Percentiles rank a stretch among this genome's conserved stretches.
These are phyloP conservation scores for Heterochromis multidens DNA, from an alignment of 2,113 vertebrate species.

Conservation along the genomic window DNA sequence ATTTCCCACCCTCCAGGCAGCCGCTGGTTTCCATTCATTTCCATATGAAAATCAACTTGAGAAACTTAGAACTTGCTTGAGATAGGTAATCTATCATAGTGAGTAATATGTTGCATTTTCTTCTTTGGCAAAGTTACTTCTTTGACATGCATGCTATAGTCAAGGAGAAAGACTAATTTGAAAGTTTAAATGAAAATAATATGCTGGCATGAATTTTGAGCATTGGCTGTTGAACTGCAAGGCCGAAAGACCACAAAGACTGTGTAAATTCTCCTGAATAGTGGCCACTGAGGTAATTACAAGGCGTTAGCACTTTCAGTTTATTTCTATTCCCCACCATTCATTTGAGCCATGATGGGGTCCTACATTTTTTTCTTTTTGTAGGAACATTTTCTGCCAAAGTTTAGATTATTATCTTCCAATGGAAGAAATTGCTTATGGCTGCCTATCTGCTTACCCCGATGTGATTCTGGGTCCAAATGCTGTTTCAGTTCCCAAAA, in stretches of 20 bases:
- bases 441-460: background rate
- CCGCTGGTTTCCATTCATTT: slow-evolving; percentile 12
- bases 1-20: slow-evolving; percentile 32
- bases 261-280: background rate
- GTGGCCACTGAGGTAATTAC: background rate
- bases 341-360: background rate
- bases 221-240: background rate
- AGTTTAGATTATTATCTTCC: background rate
- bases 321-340: background rate
- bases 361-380: background rate
- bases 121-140: background rate
- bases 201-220: background rate
- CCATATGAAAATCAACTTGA: slow-evolving; percentile 16
- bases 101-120: background rate
- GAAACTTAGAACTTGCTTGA: background rate
- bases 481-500: background rate
- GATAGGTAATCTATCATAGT: slow-evolving; percentile 13
- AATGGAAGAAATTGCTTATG: background rate
- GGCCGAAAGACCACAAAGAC: background rate
- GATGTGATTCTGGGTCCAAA: background rate
- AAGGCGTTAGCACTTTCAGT: background rate
- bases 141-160: background rate
- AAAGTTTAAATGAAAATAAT: background rate
- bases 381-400: background rate
- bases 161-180: background rate